Base-by-base conservation (phyloP, 2,888 invertebrate genomes). In the Dryobota labecula region DNA sequence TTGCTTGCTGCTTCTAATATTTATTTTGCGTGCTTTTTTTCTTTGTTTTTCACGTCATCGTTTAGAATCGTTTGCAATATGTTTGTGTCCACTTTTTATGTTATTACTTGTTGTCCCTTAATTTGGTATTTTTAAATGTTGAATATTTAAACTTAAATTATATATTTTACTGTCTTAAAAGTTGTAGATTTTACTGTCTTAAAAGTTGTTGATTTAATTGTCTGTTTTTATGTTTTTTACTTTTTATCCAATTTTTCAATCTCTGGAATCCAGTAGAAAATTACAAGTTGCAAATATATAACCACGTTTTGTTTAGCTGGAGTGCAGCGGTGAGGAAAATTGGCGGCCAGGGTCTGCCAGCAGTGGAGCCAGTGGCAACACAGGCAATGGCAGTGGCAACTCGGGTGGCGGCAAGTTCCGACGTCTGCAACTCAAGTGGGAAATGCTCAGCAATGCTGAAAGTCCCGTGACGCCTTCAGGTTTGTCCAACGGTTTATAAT, bases 371-470 rank as follows among this genome's bases (percentile, higher is more conserved):
- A 95, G 95, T 80, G 93, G 88, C 24, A 92, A 93, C 80, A 94
- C 94, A 1, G 91, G 93, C 71, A 97, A 97, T 64, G 97, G 97
- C 30, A 94, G 94, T 87, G 93, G 92, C 84, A 91, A 94, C 84
- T 97, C 97, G 9, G 97, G 97, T 15, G 97, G 97, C 15, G 97
- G 97, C 75, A 97, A 98, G 88, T 98, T 98, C 94, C 96, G 97
- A 33, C 96, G 97, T 79, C 93, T 98, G 73, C 98, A 98, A 88
- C 97, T 97, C 88, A 98, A 98, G 88, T 98, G 98, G 98, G 98
- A 98, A 90, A 96, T 97, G 94, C 95, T 98, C 80, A 97, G 97
- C 82, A 94, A 93, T 76, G 95, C 94, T 0, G 96, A 96, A 76
- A 95, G 93, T 73, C 95, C 95, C 3, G 85, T 86, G 43, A 92